Evolutionary conservation across 2,888 invertebrate species (phyloP), one percentile per base, ranked within the genome.

Genomic region (Oscheius sp.): DNA sequence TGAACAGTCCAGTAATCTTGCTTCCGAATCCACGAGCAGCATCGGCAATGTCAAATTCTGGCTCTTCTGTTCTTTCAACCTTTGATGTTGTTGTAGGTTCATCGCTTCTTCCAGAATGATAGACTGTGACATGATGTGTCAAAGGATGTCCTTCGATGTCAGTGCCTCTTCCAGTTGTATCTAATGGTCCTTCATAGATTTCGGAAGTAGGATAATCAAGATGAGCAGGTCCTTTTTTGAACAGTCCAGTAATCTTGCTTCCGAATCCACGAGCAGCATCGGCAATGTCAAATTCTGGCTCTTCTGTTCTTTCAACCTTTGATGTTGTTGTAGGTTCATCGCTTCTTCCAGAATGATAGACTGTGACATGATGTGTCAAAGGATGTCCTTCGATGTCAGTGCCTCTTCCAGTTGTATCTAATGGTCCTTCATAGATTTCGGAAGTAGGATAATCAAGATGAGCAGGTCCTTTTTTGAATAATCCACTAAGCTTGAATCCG

Each of bases 151-250:
- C 71, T 12, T 68, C 70, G 45, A 80, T 68, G 65, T 80, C 77
- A 22, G 32, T 36, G 8, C 54, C 28, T n/a, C 69, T 47, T 28
- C 30, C 24, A 36, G 72, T 72, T 20, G 65, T 47, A 17, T 72
- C 69, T 17, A 74, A 33, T 36, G 72, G 74, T 36, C 79, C 79
- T 8, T 59, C 63, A 38, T 71, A 80, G 26, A 38, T 44, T 32
- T 73, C 78, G 38, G 76, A 28, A 61, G 61, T 49, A 14, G 80
- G 79, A 62, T 80, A 80, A 62, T 79, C 80, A 24, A 69, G 68
- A 33, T 77, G 72, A 28, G 78, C 70, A 20, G 73, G 61, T 24
- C 72, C 67, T 33, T 67, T 67, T 56, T 75, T 76, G 74, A 76
- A 76, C 24, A 76, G 65, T 56, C 76, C 74, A 47, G 72, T 69